Evolutionary conservation across 1,140 invertebrate species (phyloP).

Genomic region (Meloidogyne chitwoodi): DNA sequence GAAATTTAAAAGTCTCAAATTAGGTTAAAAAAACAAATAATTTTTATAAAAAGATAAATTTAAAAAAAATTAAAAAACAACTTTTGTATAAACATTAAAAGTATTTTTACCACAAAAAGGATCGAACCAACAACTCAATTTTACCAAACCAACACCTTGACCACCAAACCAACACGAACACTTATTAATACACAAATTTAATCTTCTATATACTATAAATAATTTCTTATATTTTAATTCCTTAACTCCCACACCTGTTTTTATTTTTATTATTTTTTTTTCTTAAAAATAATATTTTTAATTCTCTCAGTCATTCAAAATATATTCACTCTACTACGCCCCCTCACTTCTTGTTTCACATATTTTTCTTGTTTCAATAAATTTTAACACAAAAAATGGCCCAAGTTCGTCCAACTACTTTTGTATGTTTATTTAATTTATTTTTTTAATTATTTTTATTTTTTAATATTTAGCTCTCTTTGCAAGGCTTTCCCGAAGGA

Average conservation of each 20-base stretch:
- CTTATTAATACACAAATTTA: no score
- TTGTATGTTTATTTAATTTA: neutral
- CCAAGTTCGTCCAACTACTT: constrained; percentile 12
- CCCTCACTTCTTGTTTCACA: neutral
- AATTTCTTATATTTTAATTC: neutral
- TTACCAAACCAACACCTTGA: neutral
- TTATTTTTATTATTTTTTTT: neutral
- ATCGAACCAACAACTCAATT: neutral
- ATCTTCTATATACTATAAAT: no score
- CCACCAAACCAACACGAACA: no score
- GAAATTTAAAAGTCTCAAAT: no score
- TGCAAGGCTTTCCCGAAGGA: constrained; percentile 13
- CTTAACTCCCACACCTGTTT: neutral
- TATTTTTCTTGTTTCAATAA: neutral
- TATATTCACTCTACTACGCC: neutral
- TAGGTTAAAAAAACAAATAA: no score
- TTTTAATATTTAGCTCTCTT: constrained; percentile 7
- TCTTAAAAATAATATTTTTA: neutral
- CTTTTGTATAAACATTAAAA: no score
- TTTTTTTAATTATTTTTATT: neutral
- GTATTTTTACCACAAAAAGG: no score
- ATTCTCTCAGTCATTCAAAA: neutral
- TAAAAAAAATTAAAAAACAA: no score
- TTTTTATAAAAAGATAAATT: no score
- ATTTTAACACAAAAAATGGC: neutral